phyloP scores from a whole-genome alignment of 2,888 invertebrate genomes.

The Norana najaformis region DNA sequence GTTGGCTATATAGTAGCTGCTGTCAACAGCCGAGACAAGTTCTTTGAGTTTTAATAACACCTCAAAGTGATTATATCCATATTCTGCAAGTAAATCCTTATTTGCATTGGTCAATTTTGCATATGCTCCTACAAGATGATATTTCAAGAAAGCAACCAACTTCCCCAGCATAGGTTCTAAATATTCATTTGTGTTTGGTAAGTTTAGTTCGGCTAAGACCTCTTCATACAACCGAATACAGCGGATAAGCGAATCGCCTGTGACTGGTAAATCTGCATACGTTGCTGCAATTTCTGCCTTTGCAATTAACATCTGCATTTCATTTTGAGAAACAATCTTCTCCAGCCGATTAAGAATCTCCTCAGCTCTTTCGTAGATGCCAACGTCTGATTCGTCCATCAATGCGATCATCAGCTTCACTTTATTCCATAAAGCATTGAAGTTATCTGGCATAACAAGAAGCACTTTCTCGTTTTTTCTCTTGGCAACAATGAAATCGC shows the following conservation, averaged over 20 bases:
- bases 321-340: background rate
- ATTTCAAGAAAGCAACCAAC: background rate
- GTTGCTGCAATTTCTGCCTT: background rate
- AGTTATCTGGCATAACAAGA: background rate
- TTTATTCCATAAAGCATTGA: slow-evolving; percentile 19
- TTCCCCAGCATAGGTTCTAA: background rate
- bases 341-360: slow-evolving; percentile 2
- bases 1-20: background rate
- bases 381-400: background rate
- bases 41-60: background rate
- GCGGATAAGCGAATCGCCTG: background rate
- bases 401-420: background rate
- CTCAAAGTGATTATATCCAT: background rate
- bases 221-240: slow-evolving; percentile 7
- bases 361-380: background rate
- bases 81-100: background rate
- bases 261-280: background rate
- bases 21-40: background rate
- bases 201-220: background rate
- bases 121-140: background rate
- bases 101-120: background rate
- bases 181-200: background rate
- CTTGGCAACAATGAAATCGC: background rate
- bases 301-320: background rate
- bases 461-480: background rate